Percentiles rank a stretch among this genome's conserved stretches.
Conservation (phyloP, 2,113 vertebrate genomes). For the Panthera tigris region DNA sequence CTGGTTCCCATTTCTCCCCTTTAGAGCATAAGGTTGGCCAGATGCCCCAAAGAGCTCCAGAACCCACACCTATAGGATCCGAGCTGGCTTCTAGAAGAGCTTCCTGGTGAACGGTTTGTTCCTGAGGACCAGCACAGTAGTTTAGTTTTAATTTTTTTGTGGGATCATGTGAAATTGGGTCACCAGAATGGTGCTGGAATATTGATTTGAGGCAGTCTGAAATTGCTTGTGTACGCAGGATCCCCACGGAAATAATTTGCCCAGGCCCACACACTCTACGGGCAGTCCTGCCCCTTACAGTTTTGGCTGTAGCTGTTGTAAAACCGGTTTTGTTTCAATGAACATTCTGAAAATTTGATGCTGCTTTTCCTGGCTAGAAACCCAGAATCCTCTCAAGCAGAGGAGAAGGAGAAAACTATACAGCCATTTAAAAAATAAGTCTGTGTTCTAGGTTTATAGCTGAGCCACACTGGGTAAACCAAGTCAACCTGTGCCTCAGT, state of each 20-base stretch:
- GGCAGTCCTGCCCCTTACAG: no score
- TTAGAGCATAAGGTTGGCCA: not conserved
- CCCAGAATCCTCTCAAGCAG: not conserved
- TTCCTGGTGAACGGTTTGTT: not conserved
- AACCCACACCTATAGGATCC: rapidly evolving
- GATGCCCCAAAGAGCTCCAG: not conserved
- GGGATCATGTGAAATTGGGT: not conserved
- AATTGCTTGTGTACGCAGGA: not conserved
- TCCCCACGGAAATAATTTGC: not conserved
- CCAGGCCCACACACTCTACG: not conserved
- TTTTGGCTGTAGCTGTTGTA: rapidly evolving
- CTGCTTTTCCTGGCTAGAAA: not conserved
- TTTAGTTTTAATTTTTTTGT: not conserved
- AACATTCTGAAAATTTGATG: not conserved
- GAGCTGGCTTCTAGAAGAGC: not conserved
- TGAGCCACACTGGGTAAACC: not conserved
- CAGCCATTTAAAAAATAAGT: not conserved
- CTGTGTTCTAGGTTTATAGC: not conserved
- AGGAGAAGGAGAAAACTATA: not conserved
- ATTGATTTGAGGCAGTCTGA: not conserved
- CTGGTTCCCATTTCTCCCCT: not conserved
- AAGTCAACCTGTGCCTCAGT: not conserved
- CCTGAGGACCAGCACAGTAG: not conserved
- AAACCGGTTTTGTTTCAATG: not conserved
- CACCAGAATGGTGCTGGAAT: not conserved